Evolutionary conservation across 2,888 invertebrate genomes (phyloP).

Genomic region (Ormyrus thymus): DNA sequence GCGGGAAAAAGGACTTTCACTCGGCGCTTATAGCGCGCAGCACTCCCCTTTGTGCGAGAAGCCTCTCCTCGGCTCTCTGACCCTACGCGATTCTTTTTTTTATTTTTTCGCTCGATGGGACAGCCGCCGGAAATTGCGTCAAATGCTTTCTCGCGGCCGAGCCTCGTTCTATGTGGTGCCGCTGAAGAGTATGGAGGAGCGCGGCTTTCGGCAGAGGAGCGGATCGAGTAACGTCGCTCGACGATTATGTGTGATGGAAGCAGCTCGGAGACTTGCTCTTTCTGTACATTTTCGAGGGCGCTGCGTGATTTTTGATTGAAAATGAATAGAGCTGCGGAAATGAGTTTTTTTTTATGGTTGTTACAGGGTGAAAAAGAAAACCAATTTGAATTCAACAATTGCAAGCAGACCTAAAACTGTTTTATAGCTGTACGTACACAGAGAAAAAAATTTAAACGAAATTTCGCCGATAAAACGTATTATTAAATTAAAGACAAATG

Average conservation of each 20-base stretch:
- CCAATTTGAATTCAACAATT: too few relatives aligned
- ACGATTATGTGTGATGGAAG: conserved; percentile 8
- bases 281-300: background rate
- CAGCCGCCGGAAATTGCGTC: conserved; percentile 37
- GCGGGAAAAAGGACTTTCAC: conserved; percentile 4
- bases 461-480: too few relatives aligned
- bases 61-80: background rate
- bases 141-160: conserved; percentile 30
- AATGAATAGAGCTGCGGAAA: too few relatives aligned
- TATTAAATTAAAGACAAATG: too few relatives aligned
- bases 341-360: too few relatives aligned
- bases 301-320: too few relatives aligned
- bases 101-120: conserved; percentile 5
- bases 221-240: conserved; percentile 36
- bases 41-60: background rate
- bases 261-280: conserved; percentile 9
- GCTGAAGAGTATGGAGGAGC: background rate
- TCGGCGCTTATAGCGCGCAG: background rate
- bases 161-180: background rate
- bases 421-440: too few relatives aligned
- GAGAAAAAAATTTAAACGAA: too few relatives aligned
- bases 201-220: background rate
- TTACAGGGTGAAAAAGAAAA: too few relatives aligned
- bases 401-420: too few relatives aligned
- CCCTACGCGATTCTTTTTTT: conserved; percentile 13